Evolutionary conservation across 2,113 vertebrate species (phyloP).

Genomic region (Larimichthys polyactis): DNA sequence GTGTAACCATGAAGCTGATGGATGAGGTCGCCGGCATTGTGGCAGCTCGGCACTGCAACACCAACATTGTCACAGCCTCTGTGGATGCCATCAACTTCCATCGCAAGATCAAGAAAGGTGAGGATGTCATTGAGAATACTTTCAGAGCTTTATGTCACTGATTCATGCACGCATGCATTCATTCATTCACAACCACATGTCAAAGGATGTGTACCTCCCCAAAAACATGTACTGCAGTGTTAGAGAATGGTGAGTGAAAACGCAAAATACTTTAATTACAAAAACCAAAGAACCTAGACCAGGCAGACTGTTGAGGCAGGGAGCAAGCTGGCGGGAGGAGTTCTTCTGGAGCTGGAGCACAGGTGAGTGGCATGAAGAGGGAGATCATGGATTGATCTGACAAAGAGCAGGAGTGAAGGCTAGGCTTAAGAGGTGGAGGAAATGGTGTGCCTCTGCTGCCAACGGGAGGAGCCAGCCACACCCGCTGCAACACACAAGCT

Average conservation of each 20-base stretch:
- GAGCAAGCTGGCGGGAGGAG: too few species aligned
- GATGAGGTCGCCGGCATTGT: slow-evolving; percentile 96
- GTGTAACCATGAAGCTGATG: slow-evolving; percentile 99
- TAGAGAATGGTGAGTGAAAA: not conserved
- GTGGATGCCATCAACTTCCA: slow-evolving; percentile 98
- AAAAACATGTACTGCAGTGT: not conserved
- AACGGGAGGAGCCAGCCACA: too few species aligned
- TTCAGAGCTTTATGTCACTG: not conserved
- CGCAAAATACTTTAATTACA: too few species aligned
- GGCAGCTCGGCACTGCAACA: slow-evolving; percentile 94
- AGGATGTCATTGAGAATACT: slow-evolving; percentile 4
- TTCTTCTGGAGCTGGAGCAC: too few species aligned
- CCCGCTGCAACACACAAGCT: too few species aligned
- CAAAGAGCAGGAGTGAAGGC: too few species aligned
- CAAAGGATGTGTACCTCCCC: not conserved
- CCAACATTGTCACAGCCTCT: slow-evolving; percentile 94
- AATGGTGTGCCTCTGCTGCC: too few species aligned
- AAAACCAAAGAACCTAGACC: too few species aligned
- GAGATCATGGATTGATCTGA: too few species aligned
- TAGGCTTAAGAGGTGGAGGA: too few species aligned
- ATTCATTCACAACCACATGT: not conserved
- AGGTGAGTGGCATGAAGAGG: too few species aligned
- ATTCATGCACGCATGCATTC: not conserved
- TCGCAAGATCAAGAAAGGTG: slow-evolving; percentile 95
- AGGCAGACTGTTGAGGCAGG: too few species aligned